These are phyloP conservation scores for Jordanella pulchra DNA, from an alignment of 2,797 vertebrate genomes.

Conservation along the genomic window DNA sequence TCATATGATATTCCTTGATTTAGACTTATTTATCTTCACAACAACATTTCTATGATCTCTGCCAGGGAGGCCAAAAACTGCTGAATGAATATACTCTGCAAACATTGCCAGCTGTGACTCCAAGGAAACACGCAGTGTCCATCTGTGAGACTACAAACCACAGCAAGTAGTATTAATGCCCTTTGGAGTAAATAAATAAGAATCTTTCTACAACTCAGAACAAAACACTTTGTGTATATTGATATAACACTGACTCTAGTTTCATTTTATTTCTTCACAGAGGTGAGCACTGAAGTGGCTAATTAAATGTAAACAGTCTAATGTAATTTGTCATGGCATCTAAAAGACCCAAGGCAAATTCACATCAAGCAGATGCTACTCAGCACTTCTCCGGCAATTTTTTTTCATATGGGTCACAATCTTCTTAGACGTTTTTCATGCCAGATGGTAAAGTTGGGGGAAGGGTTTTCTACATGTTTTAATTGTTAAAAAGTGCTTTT, in stretches of 20 bases:
- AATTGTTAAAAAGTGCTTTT: conserved; percentile 58
- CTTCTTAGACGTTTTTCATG: conserved; percentile 67
- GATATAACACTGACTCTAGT: conserved; percentile 11
- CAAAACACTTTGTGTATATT: conserved; percentile 5
- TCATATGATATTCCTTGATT: conserved; percentile 23
- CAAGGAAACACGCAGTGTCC: conserved; percentile 39
- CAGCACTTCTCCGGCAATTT: conserved; percentile 75
- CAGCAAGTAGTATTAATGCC: conserved; percentile 38
- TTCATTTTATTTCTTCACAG: conserved; percentile 53
- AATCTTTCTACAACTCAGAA: background rate
- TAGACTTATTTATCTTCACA: conserved; percentile 38
- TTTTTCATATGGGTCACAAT: conserved; percentile 80
- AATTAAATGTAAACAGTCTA: conserved; percentile 84
- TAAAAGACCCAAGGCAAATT: conserved; percentile 79
- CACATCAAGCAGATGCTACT: conserved; percentile 82
- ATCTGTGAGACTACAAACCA: conserved; percentile 46
- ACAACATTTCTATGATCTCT: conserved; percentile 45
- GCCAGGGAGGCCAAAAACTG: conserved; percentile 31
- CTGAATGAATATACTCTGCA: conserved; percentile 45
- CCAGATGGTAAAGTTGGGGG: conserved; percentile 74
- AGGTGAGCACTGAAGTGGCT: conserved; percentile 74
- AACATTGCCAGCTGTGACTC: conserved; percentile 55
- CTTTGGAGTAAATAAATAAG: conserved; percentile 25
- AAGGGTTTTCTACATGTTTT: conserved; percentile 39
- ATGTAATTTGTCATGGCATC: conserved; percentile 83